Evolutionary conservation across 2,113 vertebrate species (phyloP), one percentile per base, ranked within the genome.

Genomic region (Microcebus jonahi): DNA sequence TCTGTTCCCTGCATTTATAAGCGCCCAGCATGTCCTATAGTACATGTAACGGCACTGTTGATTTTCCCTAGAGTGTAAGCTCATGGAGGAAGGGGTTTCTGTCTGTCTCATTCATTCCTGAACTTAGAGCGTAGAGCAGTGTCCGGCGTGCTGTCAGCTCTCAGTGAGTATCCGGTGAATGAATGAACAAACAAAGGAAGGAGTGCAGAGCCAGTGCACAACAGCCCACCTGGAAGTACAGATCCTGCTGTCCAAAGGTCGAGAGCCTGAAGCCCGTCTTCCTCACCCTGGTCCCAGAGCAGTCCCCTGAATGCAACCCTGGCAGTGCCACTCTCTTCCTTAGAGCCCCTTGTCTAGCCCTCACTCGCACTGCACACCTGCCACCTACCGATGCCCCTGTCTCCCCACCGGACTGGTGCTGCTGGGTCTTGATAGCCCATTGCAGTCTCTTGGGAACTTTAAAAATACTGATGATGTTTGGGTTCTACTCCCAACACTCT

Each of bases 371-470:
- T 0, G 42, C 18, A 61, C 8, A 61, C 25, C 36, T 11, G 0
- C n/a, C 6, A 7, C 11, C 23, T 23, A 12, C 53, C 17, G 2
- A 4, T 1, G 2, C 18, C 9, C n/a, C 83, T 31, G 11, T 23
- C 57, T 88, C 67, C 65, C 23, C 23, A 42, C 14, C 0, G 5
- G 12, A 6, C 6, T 3, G 3, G 59, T 6, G 1, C 1, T 11
- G 71, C 96, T 81, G 48, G 18, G 8, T 27, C 20, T n/a, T 27
- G 9, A 77, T 34, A 84, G 57, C 20, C 82, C 55, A 14, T 1
- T 23, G 3, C 55, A 55, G n/a, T 59, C 75, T 85, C 39, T 4
- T 8, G 6, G 68, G 70, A 77, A 68, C 10, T 31, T 93, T 25
- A 55, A 23, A 85, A 68, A 34, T 27, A 34, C 36, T 18, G 29